Evolutionary conservation across 2,888 invertebrate genomes (phyloP), one percentile per base, ranked within the genome.

Genomic region (Helicoverpa assulta): DNA sequence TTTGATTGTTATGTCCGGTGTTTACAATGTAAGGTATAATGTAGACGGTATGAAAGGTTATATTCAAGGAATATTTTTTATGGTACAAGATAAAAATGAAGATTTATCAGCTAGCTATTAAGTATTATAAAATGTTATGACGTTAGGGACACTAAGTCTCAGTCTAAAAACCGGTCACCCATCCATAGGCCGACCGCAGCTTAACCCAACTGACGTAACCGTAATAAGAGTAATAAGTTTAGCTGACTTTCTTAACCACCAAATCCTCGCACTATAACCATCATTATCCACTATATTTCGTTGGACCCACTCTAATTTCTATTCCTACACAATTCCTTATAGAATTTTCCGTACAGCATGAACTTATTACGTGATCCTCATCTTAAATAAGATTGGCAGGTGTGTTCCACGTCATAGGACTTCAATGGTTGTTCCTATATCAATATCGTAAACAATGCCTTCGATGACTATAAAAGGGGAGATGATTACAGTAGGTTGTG

Each of bases 361-460:
- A 0, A 40, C n/a, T 12, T 18, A 26, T 64, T 12, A 18, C n/a
- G 50, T 76, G 52, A 50, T 43, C 0, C 52, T 50, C 53, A 62
- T 61, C 37, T 64, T 57, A 26, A 63, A 54, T 64, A n/a, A 54
- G n/a, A 51, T 43, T 57, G 50, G 29, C 79, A 76, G 74, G 79
- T 79, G 75, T 59, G 21, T n/a, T 0, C 50, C 19, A 57, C 68
- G 74, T 73, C 53, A 54, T n/a, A 4, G 5, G 8, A 26, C n/a
- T 26, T 37, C 63, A 78, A 53, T 29, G 37, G 43, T 19, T 7
- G 14, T 29, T 52, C 50, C 58, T 57, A 26, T n/a, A 55, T 51
- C 8, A 53, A 64, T 71, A 64, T n/a, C 65, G 67, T 26, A 59
- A 65, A 78, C 78, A 78, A 78, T 80, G 55, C 52, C 16, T 18